Evolutionary conservation across 2,888 invertebrate genomes (phyloP), one percentile per base, ranked within the genome.

Genomic region (Epinotia brunnichana): DNA sequence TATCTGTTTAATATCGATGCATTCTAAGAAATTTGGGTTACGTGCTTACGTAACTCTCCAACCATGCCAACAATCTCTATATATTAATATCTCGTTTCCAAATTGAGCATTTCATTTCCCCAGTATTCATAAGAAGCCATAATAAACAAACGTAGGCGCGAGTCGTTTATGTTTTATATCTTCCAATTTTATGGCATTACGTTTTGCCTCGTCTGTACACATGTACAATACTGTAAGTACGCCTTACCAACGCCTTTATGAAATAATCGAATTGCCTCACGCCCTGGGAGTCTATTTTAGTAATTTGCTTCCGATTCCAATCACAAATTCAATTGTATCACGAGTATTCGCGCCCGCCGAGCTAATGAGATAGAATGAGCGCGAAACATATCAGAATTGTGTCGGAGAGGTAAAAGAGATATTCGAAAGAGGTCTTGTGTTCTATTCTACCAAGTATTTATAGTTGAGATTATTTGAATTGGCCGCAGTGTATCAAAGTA

Each of bases 181-280:
- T 41, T 13, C 39, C 39, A 13, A 11, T 60, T 60, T 13, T 19
- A 21, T 35, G 24, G 59, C 17, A 59, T 17, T 59, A 9, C 17
- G 9, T 17, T 35, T 17, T 10, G 39, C 39, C n/a, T 9, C n/a
- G 56, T n/a, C 56, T 13, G 11, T 29, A 15, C 4, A 57, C 15
- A 15, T 24, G 10, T 1, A 3, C 24, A 5, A 24, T 56, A 56
- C 7, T 15, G 15, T 48, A 9, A 15, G 24, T 7, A 29, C 57
- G 48, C 35, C 53, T 60, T 39, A 53, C 53, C 60, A n/a, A 41
- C 71, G 56, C 62, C 51, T 73, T 68, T 62, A 68, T 73, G 68
- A 68, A 62, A 68, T 68, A 73, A 73, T 68, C 68, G 63, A 68
- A 68, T 73, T 73, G 56, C 44, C 44, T 44, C 5, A 15, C 56